Evolutionary conservation across 2,888 invertebrate species (phyloP).

Genomic region (Pimpla rufipes): DNA sequence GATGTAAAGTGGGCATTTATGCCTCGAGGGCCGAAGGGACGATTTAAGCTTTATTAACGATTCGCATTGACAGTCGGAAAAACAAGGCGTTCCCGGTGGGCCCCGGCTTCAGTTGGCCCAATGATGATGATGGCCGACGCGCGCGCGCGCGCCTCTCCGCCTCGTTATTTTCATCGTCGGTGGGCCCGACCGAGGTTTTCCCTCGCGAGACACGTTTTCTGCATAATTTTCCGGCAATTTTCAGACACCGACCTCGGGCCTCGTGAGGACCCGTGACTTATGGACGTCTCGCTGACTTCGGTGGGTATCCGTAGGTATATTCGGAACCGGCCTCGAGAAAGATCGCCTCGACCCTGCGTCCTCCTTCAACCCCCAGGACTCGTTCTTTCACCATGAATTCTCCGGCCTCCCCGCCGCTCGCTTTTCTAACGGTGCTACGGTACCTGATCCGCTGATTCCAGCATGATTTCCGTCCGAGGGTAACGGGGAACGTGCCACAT

Average conservation of each 20-base stretch:
- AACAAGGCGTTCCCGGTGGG: slow-evolving; percentile 66
- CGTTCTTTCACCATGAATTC: slow-evolving; percentile 29
- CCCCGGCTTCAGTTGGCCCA: slow-evolving; percentile 27
- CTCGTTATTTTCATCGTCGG: slow-evolving; percentile 42
- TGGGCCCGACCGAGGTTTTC: slow-evolving; percentile 30
- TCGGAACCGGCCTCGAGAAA: not conserved
- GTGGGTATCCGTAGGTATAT: slow-evolving; percentile 7
- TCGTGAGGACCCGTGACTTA: slow-evolving; percentile 79
- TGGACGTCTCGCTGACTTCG: slow-evolving; percentile 62
- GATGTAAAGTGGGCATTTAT: slow-evolving; percentile 39
- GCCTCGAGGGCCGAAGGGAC: slow-evolving; percentile 20
- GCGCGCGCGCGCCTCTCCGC: slow-evolving; percentile 25
- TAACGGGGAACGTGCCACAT: slow-evolving; percentile 20
- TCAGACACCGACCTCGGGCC: slow-evolving; percentile 67
- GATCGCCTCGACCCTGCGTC: slow-evolving; percentile 4
- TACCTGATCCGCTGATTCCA: slow-evolving; percentile 44
- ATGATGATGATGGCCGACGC: slow-evolving; percentile 56
- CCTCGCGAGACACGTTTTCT: slow-evolving; percentile 66
- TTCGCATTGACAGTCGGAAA: slow-evolving; percentile 54
- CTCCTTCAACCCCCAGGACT: slow-evolving; percentile 21
- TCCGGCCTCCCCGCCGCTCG: slow-evolving; percentile 45
- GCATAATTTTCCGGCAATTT: slow-evolving; percentile 80
- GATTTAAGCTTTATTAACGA: slow-evolving; percentile 67
- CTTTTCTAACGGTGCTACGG: slow-evolving; percentile 64
- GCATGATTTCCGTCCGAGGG: slow-evolving; percentile 16